Percentiles rank a stretch among this genome's conserved stretches.
These are phyloP conservation scores for Noctuana brunneofusca DNA, from an alignment of 2,888 invertebrate genomes.

Conservation along the genomic window DNA sequence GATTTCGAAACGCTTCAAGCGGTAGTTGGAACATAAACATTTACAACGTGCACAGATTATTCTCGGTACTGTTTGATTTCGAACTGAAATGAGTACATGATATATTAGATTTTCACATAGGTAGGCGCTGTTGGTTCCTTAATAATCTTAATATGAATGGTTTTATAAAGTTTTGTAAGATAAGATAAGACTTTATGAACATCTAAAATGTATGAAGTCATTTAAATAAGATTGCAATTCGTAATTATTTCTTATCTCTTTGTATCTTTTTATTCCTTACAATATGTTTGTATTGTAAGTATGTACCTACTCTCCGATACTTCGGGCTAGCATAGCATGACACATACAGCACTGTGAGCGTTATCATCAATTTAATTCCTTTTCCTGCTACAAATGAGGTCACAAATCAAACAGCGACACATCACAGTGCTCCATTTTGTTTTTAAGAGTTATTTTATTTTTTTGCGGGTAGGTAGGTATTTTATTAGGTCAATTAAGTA, in stretches of 20 bases:
- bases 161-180: not conserved
- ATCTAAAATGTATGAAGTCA: not conserved
- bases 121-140: not conserved
- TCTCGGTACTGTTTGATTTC: conserved; percentile 59
- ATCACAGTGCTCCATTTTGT: conserved; percentile 43
- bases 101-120: not conserved
- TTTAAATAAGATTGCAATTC: not conserved
- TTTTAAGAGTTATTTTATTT: not conserved
- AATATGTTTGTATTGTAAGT: no score
- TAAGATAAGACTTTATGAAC: not conserved
- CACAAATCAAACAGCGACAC: conserved; percentile 66
- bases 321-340: not conserved
- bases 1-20: conserved; percentile 63
- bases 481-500: not conserved
- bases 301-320: conserved; percentile 19
- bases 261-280: no score
- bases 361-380: conserved; percentile 77
- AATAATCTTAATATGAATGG: not conserved
- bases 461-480: not conserved
- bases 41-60: conserved; percentile 63
- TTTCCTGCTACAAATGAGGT: conserved; percentile 80
- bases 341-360: conserved; percentile 47
- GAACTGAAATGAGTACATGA: conserved; percentile 47
- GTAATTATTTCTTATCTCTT: not conserved
- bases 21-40: conserved; percentile 75